Evolutionary conservation across 1,140 invertebrate genomes (phyloP).

Genomic region (Ctenoplectra terminalis): DNA sequence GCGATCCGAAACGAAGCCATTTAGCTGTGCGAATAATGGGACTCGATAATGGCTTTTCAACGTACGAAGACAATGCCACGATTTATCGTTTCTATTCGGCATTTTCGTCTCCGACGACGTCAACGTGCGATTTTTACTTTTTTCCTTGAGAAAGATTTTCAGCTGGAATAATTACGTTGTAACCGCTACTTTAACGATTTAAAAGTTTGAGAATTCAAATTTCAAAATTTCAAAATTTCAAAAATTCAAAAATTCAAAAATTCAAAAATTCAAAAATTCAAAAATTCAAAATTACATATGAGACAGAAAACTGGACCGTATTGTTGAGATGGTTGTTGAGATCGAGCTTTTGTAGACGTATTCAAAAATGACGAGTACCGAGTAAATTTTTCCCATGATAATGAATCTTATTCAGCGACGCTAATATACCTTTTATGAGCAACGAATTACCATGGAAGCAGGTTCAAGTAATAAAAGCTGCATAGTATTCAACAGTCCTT

Average conservation of each 20-base stretch:
- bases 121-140: neutral
- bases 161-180: neutral
- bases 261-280: neutral
- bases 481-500: conserved; percentile 33
- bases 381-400: conserved; percentile 57
- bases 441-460: conserved; percentile 33
- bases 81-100: conserved; percentile 68
- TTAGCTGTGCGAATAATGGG: conserved; percentile 64
- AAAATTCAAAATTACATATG: too few relatives aligned
- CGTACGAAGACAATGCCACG: conserved; percentile 63
- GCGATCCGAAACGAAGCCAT: conserved; percentile 55
- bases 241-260: neutral
- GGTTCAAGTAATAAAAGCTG: neutral
- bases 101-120: conserved; percentile 43
- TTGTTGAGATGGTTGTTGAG: too few relatives aligned
- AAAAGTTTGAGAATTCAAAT: too few relatives aligned
- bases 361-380: conserved; percentile 41
- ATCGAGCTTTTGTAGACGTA: conserved; percentile 4
- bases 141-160: neutral
- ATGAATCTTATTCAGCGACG: conserved; percentile 46
- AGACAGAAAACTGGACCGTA: too few relatives aligned
- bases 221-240: neutral
- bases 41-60: conserved; percentile 66
- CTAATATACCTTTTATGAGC: conserved; percentile 51
- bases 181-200: too few relatives aligned